Evolutionary conservation across 2,888 invertebrate genomes (phyloP).

Genomic region (Euproctis similis): DNA sequence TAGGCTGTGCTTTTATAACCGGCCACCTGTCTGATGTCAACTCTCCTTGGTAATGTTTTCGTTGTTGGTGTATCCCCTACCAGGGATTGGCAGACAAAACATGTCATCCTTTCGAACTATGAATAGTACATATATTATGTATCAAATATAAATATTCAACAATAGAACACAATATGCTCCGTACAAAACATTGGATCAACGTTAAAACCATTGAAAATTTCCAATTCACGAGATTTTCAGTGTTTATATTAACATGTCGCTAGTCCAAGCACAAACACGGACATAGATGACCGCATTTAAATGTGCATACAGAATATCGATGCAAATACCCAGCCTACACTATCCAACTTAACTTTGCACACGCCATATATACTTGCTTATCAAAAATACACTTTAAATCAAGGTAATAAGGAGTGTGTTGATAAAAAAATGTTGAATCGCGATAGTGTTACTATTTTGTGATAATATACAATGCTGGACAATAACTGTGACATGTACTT

Average conservation of each 20-base stretch:
- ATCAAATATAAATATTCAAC: no score
- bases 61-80: no score
- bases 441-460: conserved; percentile 15
- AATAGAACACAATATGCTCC: no score
- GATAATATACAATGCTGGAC: conserved; percentile 50
- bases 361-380: conserved; percentile 10
- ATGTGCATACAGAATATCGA: conserved; percentile 72
- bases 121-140: no score
- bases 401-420: conserved; percentile 11
- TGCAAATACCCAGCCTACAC: conserved; percentile 52
- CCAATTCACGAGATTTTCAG: conserved; percentile 44
- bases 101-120: no score
- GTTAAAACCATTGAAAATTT: conserved; percentile 37
- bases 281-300: conserved; percentile 68
- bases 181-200: conserved; percentile 27
- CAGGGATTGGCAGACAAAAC: no score
- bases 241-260: conserved; percentile 47
- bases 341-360: conserved; percentile 25
- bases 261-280: conserved; percentile 36
- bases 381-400: conserved; percentile 24
- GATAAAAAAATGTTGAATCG: conserved; percentile 7
- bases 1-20: no score
- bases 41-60: no score
- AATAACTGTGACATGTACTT: conserved; percentile 65
- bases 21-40: no score